phyloP scores from a whole-genome alignment of 2,888 invertebrate genomes.

The Tubiluchus corallicola region DNA sequence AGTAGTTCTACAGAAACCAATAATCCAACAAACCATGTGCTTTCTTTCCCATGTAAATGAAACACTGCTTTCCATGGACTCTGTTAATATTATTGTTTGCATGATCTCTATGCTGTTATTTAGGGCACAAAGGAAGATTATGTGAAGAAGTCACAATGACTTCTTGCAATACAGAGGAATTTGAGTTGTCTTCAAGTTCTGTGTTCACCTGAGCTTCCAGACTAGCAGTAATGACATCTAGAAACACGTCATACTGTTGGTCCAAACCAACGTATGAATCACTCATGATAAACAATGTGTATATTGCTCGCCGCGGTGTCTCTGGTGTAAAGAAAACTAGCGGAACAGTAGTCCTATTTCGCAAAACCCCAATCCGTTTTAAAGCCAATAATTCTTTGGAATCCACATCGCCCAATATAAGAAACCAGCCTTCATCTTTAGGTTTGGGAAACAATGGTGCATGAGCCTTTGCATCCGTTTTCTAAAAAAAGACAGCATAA shows the following conservation, averaged over 20 bases:
- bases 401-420: constrained; percentile 55
- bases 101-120: too few relatives aligned
- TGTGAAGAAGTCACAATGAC: constrained; percentile 26
- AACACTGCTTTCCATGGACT: too few relatives aligned
- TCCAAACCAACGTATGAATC: constrained; percentile 84
- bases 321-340: constrained; percentile 44
- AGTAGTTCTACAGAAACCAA: too few relatives aligned
- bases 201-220: constrained; percentile 24
- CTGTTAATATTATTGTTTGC: too few relatives aligned
- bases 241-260: constrained; percentile 51
- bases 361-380: constrained; percentile 41
- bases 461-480: constrained; percentile 38
- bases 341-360: constrained; percentile 29
- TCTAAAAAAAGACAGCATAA: constrained; percentile 19
- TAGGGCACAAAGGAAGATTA: too few relatives aligned
- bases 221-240: constrained; percentile 24
- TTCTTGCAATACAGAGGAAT: constrained; percentile 20
- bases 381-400: constrained; percentile 52
- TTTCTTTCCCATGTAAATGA: too few relatives aligned
- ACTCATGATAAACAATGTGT: constrained; percentile 67
- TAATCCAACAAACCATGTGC: too few relatives aligned
- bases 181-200: constrained; percentile 19
- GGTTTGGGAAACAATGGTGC: constrained; percentile 73
- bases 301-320: constrained; percentile 41
- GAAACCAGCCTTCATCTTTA: constrained; percentile 90